Evolutionary conservation across 2,797 vertebrate genomes (phyloP).

Genomic region (Lagocephalus sceleratus): DNA sequence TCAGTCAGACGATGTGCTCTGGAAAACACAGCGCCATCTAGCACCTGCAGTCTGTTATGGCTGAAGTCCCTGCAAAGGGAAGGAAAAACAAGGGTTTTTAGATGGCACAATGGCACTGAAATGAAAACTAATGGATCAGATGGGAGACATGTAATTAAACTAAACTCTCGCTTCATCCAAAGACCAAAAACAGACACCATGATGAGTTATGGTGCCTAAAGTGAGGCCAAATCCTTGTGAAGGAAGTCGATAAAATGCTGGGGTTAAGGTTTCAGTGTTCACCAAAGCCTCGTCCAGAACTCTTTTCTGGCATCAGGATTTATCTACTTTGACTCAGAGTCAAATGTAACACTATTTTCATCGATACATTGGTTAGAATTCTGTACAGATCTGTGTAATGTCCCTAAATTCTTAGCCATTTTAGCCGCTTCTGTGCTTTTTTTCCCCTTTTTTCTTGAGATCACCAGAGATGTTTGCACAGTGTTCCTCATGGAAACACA

Average conservation of each 20-base stretch:
- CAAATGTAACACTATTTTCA: too few relatives aligned
- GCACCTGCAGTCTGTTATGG: conserved; percentile 88
- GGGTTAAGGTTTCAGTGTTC: conserved; percentile 3
- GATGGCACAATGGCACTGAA: conserved; percentile 30
- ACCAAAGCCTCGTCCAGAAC: background rate
- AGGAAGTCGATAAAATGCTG: conserved; percentile 4
- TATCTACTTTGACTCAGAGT: background rate
- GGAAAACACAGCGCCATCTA: conserved; percentile 81
- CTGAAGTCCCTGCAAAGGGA: conserved; percentile 85
- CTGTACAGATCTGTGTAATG: background rate
- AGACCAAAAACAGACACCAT: conserved; percentile 76
- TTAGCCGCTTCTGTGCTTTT: too few relatives aligned
- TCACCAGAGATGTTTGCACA: too few relatives aligned
- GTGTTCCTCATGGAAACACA: too few relatives aligned
- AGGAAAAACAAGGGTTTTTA: conserved; percentile 15
- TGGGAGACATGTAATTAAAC: conserved; percentile 20
- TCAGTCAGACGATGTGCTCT: conserved; percentile 84
- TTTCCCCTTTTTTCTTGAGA: too few relatives aligned
- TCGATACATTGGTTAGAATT: too few relatives aligned
- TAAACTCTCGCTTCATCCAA: conserved; percentile 52
- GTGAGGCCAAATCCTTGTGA: conserved; percentile 17
- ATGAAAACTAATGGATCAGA: too few relatives aligned
- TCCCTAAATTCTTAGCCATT: too few relatives aligned
- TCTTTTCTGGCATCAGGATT: conserved; percentile 11
- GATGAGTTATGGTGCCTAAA: conserved; percentile 54